Base-by-base conservation (phyloP, 2,113 vertebrate species). In the Probosciger aterrimus region DNA sequence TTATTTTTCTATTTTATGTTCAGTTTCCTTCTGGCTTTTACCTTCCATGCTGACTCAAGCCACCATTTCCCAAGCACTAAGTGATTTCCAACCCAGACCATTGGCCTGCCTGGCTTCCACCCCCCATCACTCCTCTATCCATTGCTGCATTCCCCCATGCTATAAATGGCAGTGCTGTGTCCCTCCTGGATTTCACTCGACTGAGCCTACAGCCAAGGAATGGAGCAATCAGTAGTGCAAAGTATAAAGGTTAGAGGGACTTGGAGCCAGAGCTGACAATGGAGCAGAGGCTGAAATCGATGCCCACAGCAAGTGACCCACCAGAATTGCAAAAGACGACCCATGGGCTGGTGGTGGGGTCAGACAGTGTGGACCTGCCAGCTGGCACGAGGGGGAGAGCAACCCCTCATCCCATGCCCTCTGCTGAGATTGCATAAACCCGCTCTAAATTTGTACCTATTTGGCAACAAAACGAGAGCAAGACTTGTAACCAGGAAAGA, bases 231-330 rank as follows among this genome's bases (percentile, higher is more conserved):
- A 18, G 50, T 3, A 46, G 89, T 6, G 95, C 85, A 65, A 70
- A 96, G 96, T 76, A 86, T 94, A 96, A 97, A 97, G 97, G 96
- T 97, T 73, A 97, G 82, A 76, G 82, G 87, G 94, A 55, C 46
- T 35, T 12, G 43, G 70, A 82, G 86, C 73, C 0, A 4, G 47
- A 78, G 84, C 94, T 88, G 90, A 93, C 82, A 69, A 78, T 23
- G 80, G 89, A 92, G 87, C 71, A 70, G 75, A 60, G 90, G 91
- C 49, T 50, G 97, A 73, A 77, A 92, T 55, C 10, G 27, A 57
- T 77, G 76, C 85, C 73, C 68, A 18, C 63, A 75, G 82, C n/a
- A 4, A 87, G 80, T 81, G 80, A 91, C 90, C 84, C 92, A 69
- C 83, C 49, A 65, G 84, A 6, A 93, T 98, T 98, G 95, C 96